A percentile compares a stretch with the other conserved stretches of the same genome.
Evolutionary conservation across 2,888 invertebrate genomes (phyloP).

Genomic region (Amiota minor): DNA sequence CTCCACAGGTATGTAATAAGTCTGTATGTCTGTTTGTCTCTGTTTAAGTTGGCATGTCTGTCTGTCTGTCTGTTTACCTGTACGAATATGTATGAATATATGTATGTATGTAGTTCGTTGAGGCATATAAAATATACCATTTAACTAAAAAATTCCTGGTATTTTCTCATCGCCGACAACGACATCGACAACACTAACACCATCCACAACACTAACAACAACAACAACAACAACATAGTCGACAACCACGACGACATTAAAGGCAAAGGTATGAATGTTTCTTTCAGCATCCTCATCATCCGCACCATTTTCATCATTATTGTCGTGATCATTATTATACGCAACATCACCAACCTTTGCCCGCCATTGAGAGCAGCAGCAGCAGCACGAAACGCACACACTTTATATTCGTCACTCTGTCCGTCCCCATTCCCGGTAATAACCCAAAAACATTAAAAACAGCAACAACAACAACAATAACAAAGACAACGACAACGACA

Average conservation of each 20-base stretch:
- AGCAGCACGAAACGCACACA: neutral
- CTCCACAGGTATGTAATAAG: no score
- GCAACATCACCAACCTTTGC: constrained; percentile 3
- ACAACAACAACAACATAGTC: neutral
- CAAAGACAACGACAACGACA: no score
- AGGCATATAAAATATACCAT: constrained; percentile 28
- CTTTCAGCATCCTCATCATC: constrained; percentile 1
- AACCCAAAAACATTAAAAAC: neutral
- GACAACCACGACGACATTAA: constrained; percentile 16
- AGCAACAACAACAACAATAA: neutral
- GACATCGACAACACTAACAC: constrained; percentile 14
- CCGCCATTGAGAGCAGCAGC: no score
- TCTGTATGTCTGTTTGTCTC: neutral
- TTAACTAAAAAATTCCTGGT: constrained; percentile 31
- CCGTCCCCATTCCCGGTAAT: neutral
- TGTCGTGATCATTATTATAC: constrained; percentile 1
- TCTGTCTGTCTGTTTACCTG: neutral
- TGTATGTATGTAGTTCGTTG: neutral
- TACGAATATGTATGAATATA: neutral
- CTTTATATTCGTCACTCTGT: constrained; percentile 1
- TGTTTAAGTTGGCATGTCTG: no score
- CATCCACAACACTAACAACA: constrained; percentile 4
- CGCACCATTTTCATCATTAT: constrained; percentile 8
- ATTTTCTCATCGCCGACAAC: constrained; percentile 26
- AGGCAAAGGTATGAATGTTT: constrained; percentile 23